A percentile compares a stretch with the other conserved stretches of the same genome.
Conservation (phyloP, 2,797 vertebrate species). For the Macropodus opercularis region DNA sequence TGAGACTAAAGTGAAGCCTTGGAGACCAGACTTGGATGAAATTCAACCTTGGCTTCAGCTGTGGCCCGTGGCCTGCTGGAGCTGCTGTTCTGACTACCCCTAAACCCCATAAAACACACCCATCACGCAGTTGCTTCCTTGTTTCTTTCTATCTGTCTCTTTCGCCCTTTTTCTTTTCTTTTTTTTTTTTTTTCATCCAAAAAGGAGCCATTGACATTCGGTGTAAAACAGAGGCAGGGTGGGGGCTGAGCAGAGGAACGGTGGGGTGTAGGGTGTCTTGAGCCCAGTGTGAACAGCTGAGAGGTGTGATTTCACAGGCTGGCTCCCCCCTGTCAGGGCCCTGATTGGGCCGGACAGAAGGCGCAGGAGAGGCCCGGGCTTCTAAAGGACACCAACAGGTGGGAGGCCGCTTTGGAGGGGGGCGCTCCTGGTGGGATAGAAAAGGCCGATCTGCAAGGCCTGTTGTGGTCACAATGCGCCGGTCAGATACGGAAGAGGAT, state of each 20-base stretch:
- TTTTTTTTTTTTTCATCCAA: slow-evolving; percentile 56
- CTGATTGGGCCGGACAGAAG: slow-evolving; percentile 98
- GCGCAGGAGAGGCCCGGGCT: slow-evolving; percentile 85
- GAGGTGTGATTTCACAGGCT: slow-evolving; percentile 91
- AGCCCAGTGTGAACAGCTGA: slow-evolving; percentile 93
- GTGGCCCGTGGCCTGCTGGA: slow-evolving; percentile 49
- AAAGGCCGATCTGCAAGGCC: slow-evolving; percentile 81
- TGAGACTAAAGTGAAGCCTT: slow-evolving; percentile 29
- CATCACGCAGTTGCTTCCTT: slow-evolving; percentile 72
- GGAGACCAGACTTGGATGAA: slow-evolving; percentile 47
- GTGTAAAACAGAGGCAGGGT: slow-evolving; percentile 71
- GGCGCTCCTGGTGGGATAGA: slow-evolving; percentile 79
- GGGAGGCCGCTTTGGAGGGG: slow-evolving; percentile 84
- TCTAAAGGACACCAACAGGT: slow-evolving; percentile 97
- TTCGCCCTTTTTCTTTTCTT: slow-evolving; percentile 19
- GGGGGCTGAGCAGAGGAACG: slow-evolving; percentile 56
- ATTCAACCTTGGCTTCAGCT: slow-evolving; percentile 70
- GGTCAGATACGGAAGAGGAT: slow-evolving; percentile 72
- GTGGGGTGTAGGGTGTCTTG: slow-evolving; percentile 85
- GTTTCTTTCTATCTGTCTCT: slow-evolving; percentile 52
- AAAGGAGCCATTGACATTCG: slow-evolving; percentile 76
- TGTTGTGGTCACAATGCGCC: slow-evolving; percentile 77
- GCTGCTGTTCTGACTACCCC: slow-evolving; percentile 62
- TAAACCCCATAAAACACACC: slow-evolving; percentile 72
- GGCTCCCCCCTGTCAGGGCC: slow-evolving; percentile 86